A percentile compares a stretch with the other conserved stretches of the same genome.
These are phyloP conservation scores for Platycercus adscitus DNA, from an alignment of 2,113 vertebrate genomes.

Conservation along the genomic window DNA sequence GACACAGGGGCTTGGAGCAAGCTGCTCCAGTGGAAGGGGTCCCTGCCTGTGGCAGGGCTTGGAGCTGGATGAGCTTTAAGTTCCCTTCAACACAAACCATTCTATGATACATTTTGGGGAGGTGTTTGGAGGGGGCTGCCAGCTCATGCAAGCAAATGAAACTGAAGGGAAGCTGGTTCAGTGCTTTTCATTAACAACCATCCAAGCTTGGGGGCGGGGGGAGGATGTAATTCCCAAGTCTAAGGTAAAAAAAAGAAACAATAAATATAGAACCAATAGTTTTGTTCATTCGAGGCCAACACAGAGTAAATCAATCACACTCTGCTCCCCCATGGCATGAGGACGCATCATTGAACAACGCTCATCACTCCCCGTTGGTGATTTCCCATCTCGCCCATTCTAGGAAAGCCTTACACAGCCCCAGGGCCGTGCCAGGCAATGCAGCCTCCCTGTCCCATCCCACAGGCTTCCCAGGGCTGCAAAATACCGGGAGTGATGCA, in stretches of 20 bases:
- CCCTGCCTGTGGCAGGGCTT: not conserved
- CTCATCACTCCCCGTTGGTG: not conserved
- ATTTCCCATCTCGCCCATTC: not conserved
- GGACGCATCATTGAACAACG: not conserved
- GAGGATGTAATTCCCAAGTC: constrained; percentile 38
- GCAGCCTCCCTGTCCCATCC: not conserved
- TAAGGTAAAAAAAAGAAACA: not conserved
- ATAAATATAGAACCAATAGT: not conserved
- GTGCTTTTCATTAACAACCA: constrained; percentile 67
- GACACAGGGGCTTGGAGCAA: not conserved
- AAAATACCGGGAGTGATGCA: not conserved
- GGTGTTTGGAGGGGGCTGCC: not conserved
- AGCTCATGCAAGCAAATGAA: constrained; percentile 54
- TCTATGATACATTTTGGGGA: not conserved
- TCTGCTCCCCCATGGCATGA: not conserved
- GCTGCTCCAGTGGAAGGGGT: rapidly evolving
- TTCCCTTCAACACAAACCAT: not conserved
- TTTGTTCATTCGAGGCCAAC: constrained; percentile 4
- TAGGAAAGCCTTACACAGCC: not conserved
- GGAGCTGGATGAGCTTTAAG: no score
- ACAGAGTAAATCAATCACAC: constrained; percentile 57
- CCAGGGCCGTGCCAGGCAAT: rapidly evolving
- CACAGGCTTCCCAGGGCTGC: not conserved
- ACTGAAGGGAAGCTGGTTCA: constrained; percentile 62
- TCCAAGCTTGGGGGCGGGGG: not conserved